Evolutionary conservation across 2,888 invertebrate genomes (phyloP).

Genomic region (Agonopterix alstromeriana): DNA sequence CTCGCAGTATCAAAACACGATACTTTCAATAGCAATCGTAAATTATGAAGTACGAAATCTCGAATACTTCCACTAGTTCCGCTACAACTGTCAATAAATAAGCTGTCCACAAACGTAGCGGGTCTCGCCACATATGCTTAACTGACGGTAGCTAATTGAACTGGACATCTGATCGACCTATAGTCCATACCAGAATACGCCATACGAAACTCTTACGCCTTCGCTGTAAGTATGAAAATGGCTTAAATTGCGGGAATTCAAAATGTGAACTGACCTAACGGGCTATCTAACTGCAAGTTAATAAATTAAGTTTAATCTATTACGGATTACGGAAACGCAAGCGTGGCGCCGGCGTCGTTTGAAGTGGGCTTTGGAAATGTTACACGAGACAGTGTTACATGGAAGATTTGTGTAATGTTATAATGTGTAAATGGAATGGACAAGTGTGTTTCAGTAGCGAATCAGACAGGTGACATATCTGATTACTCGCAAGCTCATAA

Average conservation of each 20-base stretch:
- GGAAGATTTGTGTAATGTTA: not conserved
- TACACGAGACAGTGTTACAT: not conserved
- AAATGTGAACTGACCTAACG: not conserved
- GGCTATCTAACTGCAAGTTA: constrained; percentile 19
- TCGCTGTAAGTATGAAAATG: too few relatives aligned
- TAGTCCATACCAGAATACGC: too few relatives aligned
- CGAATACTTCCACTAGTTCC: too few relatives aligned
- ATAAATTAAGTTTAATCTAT: constrained; percentile 28
- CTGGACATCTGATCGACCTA: constrained; percentile 11
- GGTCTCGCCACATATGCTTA: constrained; percentile 8
- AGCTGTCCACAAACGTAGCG: constrained; percentile 3
- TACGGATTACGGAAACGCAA: constrained; percentile 18
- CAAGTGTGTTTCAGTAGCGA: too few relatives aligned
- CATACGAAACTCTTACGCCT: too few relatives aligned
- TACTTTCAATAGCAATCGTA: too few relatives aligned
- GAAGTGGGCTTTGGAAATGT: constrained; percentile 12
- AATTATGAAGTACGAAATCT: too few relatives aligned
- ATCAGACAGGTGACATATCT: too few relatives aligned
- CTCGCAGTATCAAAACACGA: too few relatives aligned
- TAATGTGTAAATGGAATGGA: not conserved
- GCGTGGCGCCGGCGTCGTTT: constrained; percentile 16
- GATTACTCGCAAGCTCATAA: too few relatives aligned
- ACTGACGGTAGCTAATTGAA: constrained; percentile 27
- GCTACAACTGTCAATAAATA: constrained; percentile 4
- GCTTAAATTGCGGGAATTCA: not conserved